Conservation (phyloP, 2,797 vertebrate species). For the Sebastiscus albofasciatus region DNA sequence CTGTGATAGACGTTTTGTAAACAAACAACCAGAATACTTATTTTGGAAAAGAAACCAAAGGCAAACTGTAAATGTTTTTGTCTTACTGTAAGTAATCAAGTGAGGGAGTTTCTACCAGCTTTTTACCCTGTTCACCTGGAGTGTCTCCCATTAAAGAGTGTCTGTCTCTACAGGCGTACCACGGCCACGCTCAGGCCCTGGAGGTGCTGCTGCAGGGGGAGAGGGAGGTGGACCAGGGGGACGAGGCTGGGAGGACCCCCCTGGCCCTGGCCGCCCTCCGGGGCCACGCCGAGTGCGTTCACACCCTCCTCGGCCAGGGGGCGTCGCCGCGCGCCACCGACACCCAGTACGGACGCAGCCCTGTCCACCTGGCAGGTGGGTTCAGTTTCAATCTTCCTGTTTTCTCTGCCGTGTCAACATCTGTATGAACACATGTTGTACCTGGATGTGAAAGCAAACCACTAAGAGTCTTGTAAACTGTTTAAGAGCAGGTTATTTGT, state of each 20-base stretch:
- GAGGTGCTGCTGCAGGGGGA: constrained; percentile 92
- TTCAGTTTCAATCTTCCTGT: not conserved
- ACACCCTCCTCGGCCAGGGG: constrained; percentile 93
- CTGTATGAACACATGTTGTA: not conserved
- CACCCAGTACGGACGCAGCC: constrained; percentile 86
- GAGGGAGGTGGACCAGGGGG: constrained; percentile 90
- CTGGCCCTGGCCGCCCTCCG: constrained; percentile 91
- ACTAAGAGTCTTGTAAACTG: not conserved
- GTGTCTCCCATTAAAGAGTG: not conserved
- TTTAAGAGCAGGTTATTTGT: not conserved
- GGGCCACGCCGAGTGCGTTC: constrained; percentile 92
- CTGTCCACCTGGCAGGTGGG: constrained; percentile 92
- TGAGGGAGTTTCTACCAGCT: no score
- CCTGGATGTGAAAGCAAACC: no score
- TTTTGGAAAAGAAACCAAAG: no score
- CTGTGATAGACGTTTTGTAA: no score
- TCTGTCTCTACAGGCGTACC: constrained; percentile 87
- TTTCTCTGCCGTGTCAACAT: not conserved
- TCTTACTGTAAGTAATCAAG: no score
- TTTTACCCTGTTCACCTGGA: no score
- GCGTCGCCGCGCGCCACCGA: constrained; percentile 90
- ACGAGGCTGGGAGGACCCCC: constrained; percentile 91
- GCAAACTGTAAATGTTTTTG: no score
- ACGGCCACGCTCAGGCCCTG: constrained; percentile 95
- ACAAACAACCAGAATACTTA: no score